Percentiles rank a stretch among this genome's conserved stretches.
phyloP scores from a whole-genome alignment of 2,797 vertebrate species.

The Mico argentatus region DNA sequence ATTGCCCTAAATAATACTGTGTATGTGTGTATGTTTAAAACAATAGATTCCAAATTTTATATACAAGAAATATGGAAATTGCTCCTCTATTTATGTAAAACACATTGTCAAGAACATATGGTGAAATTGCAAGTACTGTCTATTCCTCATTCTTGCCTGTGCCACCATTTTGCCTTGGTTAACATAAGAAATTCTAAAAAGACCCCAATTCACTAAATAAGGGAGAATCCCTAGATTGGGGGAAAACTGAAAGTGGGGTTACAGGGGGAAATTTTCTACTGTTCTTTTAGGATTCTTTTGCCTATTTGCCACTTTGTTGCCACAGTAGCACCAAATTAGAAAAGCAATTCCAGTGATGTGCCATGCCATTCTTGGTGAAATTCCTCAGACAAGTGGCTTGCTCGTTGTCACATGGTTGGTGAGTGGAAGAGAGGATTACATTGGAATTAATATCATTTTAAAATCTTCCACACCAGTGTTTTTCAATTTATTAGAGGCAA shows the following conservation, averaged over 20 bases:
- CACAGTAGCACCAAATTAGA: background rate
- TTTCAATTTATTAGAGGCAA: constrained; percentile 44
- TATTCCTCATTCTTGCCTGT: background rate
- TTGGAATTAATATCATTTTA: background rate
- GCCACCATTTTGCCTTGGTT: background rate
- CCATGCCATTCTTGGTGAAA: background rate
- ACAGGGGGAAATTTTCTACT: background rate
- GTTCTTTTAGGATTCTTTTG: background rate
- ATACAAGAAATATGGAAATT: background rate
- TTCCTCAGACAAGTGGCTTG: background rate
- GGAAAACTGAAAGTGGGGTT: background rate
- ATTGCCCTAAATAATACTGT: background rate
- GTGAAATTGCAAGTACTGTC: background rate
- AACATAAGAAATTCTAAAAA: background rate
- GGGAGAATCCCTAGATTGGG: background rate
- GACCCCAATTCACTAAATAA: background rate
- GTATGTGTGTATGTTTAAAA: background rate
- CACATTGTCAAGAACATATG: background rate
- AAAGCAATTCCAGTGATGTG: background rate
- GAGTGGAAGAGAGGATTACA: background rate
- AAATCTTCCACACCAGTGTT: constrained; percentile 15
- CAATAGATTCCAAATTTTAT: background rate
- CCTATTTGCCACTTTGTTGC: background rate
- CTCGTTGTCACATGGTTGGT: background rate
- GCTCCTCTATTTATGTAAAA: background rate